Conservation (phyloP, 53 echinoderm and acorn worm species). For the Actinopyga echinites region DNA sequence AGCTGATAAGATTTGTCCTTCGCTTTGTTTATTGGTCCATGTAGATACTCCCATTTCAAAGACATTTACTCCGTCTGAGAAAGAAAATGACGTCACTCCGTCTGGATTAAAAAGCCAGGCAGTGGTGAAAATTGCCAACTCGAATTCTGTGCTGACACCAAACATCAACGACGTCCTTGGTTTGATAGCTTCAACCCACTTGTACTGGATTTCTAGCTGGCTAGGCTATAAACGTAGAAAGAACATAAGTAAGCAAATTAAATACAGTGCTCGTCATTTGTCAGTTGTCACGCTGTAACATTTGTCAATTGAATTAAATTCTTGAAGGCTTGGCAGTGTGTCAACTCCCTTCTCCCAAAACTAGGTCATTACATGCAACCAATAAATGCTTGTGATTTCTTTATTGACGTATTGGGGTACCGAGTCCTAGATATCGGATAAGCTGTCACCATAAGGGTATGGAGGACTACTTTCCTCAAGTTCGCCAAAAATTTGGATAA, state of each 20-base stretch:
- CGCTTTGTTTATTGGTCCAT: not conserved
- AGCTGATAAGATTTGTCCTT: not conserved
- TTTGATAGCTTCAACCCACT: constrained; percentile 21
- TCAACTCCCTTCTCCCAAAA: no score
- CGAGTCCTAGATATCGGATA: no score
- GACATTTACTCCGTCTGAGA: not conserved
- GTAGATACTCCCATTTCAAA: not conserved
- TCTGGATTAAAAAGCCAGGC: constrained; percentile 1
- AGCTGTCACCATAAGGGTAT: no score
- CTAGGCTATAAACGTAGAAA: not conserved
- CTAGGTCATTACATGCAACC: no score
- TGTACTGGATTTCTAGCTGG: not conserved
- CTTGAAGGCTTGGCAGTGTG: no score
- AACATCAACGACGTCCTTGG: constrained; percentile 11
- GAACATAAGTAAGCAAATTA: not conserved
- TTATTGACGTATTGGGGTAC: no score
- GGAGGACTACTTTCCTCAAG: no score
- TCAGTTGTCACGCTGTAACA: no score
- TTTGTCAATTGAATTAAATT: no score
- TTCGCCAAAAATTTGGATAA: no score
- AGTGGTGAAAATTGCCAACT: constrained; percentile 29
- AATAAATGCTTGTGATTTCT: no score
- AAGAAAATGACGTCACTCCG: not conserved
- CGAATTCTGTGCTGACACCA: constrained; percentile 30
- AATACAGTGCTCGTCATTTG: not conserved